Percentiles rank a stretch among this genome's conserved stretches.
Conservation (phyloP, 2,797 vertebrate species). For the Sandelia bainsii region DNA sequence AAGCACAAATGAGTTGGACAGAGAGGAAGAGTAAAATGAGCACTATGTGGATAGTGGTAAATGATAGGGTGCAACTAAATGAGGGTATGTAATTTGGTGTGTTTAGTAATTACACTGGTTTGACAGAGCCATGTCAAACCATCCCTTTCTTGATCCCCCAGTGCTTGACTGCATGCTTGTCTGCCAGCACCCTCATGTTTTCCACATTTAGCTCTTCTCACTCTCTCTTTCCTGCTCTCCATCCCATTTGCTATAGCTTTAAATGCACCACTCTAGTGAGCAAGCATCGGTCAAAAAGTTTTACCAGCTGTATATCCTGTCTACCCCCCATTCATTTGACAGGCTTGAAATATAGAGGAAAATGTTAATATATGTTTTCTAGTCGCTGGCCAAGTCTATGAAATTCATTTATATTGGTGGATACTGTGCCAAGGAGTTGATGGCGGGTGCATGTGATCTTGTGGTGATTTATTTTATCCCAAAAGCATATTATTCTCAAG, state of each 20-base stretch:
- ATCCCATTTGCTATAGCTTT: slow-evolving; percentile 57
- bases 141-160: slow-evolving; percentile 73
- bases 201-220: slow-evolving; percentile 80
- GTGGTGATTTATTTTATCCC: slow-evolving; percentile 78
- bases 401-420: slow-evolving; percentile 74
- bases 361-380: slow-evolving; percentile 79
- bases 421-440: slow-evolving; percentile 68
- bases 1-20: slow-evolving; percentile 53
- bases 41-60: slow-evolving; percentile 75
- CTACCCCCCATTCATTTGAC: slow-evolving; percentile 62
- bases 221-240: slow-evolving; percentile 54
- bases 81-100: slow-evolving; percentile 86
- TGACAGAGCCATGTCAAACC: slow-evolving; percentile 82
- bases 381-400: slow-evolving; percentile 66
- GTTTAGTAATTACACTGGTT: slow-evolving; percentile 84
- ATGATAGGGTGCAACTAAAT: slow-evolving; percentile 85
- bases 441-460: slow-evolving; percentile 66
- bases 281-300: slow-evolving; percentile 73
- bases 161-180: slow-evolving; percentile 54
- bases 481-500: slow-evolving; percentile 73
- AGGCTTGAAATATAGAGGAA: slow-evolving; percentile 75
- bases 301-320: slow-evolving; percentile 70
- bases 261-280: slow-evolving; percentile 66
- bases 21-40: slow-evolving; percentile 67
- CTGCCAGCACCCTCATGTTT: slow-evolving; percentile 77